phyloP scores from a whole-genome alignment of 37 sponge, comb jelly and placozoan species.

The Oopsacas minuta region DNA sequence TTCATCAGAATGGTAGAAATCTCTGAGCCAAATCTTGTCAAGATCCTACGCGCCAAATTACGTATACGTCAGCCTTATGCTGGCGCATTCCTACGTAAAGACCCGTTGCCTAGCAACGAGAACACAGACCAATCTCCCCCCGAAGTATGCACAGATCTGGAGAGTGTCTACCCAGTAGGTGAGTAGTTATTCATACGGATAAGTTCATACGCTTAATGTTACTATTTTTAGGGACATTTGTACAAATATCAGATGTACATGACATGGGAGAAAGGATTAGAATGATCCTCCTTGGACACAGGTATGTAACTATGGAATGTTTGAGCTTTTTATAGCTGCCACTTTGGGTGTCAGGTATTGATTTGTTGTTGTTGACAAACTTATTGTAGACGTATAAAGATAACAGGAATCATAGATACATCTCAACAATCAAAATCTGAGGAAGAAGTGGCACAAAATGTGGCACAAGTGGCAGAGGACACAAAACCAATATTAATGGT shows the following conservation, averaged over 20 bases:
- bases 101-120: slow-evolving; percentile 24
- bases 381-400: slow-evolving; percentile 21
- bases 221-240: slow-evolving; percentile 64
- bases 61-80: slow-evolving; percentile 64
- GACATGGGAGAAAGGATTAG: slow-evolving; percentile 55
- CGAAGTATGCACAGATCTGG: not conserved
- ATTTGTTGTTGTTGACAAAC: not conserved
- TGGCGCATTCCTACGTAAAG: slow-evolving; percentile 84
- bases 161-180: not conserved
- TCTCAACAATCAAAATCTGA: slow-evolving; percentile 13
- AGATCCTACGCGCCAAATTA: slow-evolving; percentile 46
- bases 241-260: slow-evolving; percentile 69
- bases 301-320: slow-evolving; percentile 32
- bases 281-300: slow-evolving; percentile 68
- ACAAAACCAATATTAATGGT: slow-evolving; percentile 45
- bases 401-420: slow-evolving; percentile 20
- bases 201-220: not conserved
- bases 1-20: slow-evolving; percentile 90
- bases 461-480: not conserved
- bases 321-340: not conserved
- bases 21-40: slow-evolving; percentile 46
- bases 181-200: not conserved
- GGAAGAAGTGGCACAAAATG: slow-evolving; percentile 16
- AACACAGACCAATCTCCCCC: not conserved
- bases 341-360: not conserved